Evolutionary conservation across 2,113 vertebrate genomes (phyloP), one percentile per base, ranked within the genome.

Genomic region (Callospermophilus lateralis): DNA sequence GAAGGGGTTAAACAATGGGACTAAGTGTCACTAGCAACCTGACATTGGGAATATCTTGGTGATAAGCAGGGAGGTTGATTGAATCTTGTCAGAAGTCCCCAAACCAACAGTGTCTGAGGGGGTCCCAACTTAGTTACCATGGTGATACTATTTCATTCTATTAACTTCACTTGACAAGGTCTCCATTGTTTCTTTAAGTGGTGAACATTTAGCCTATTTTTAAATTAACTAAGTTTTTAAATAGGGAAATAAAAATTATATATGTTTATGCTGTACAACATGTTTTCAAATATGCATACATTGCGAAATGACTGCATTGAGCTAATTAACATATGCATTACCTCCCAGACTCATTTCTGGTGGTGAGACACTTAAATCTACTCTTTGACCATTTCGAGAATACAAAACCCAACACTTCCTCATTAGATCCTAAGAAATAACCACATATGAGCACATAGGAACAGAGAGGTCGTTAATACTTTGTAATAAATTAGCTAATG

Each of bases 81-180:
- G 24, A 22, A 53, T 95, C 42, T 48, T 45, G 30, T 85, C 34
- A 16, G 72, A 83, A 83, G 48, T 53, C 63, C 28, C 22, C 16
- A 7, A 37, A 32, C 20, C 70, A 17, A 17, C 11, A 55, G 30
- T 45, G 26, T 86, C 79, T 86, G 24, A 45, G 86, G 48, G 48
- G 84, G 6, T 32, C 53, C 28, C 68, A 63, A 8, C 7, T 17
- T 80, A 7, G 45, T 53, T 67, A 84, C 73, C 58, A 55, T 13
- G 55, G 55, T 76, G 30, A 81, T 15, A 39, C 51, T 58, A 77
- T 26, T 94, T 73, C 34, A 34, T 61, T 77, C 39, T n/a, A 77
- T 32, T 73, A 48, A 68, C 58, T 76, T 93, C 87, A 72, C 53
- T n/a, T 78, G 61, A 93, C 89, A 80, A 93, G 55, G 34, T 80